Evolutionary conservation across 2,888 invertebrate species (phyloP).

Genomic region (Acanthosepion pharaonis): DNA sequence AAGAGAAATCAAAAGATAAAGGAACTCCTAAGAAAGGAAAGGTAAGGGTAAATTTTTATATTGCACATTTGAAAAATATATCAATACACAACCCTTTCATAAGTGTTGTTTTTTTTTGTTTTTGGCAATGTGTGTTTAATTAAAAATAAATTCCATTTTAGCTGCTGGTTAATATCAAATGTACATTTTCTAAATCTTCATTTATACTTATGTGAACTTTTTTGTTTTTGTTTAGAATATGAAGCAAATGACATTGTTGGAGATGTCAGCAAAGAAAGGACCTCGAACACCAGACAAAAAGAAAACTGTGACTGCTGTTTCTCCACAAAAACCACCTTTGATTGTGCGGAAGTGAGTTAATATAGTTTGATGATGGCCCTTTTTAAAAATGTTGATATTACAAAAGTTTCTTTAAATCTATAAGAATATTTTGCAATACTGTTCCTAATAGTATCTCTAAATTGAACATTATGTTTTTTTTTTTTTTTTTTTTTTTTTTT

Average conservation of each 20-base stretch:
- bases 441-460: too few species aligned
- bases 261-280: slow-evolving; percentile 61
- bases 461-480: too few species aligned
- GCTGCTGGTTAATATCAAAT: background rate
- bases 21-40: slow-evolving; percentile 38
- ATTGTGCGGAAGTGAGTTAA: slow-evolving; percentile 61
- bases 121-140: background rate
- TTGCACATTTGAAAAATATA: background rate
- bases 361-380: background rate
- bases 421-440: too few species aligned
- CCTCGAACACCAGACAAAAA: slow-evolving; percentile 61
- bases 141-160: background rate
- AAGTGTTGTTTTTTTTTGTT: background rate
- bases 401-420: background rate
- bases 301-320: slow-evolving; percentile 51
- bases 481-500: too few species aligned
- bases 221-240: slow-evolving; percentile 54
- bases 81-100: background rate
- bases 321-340: slow-evolving; percentile 64
- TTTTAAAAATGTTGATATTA: background rate
- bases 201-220: background rate
- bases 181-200: background rate
- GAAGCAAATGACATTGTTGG: slow-evolving; percentile 72
- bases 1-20: slow-evolving; percentile 8
- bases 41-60: background rate